Evolutionary conservation across 2,888 invertebrate species (phyloP).

Genomic region (Drosophila colorata): DNA sequence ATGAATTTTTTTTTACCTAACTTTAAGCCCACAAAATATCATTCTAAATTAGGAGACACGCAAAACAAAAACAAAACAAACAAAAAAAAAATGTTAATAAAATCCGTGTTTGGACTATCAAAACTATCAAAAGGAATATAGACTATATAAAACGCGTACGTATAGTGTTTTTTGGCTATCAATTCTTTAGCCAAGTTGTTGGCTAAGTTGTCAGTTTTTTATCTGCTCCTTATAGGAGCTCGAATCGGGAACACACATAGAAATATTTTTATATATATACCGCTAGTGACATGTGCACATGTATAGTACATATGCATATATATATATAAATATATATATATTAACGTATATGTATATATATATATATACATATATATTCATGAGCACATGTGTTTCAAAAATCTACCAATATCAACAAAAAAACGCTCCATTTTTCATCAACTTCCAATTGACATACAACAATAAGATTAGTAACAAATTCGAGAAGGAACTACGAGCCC

Average conservation of each 20-base stretch:
- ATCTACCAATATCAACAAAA: slow-evolving; percentile 30
- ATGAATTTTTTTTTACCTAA: slow-evolving; percentile 42
- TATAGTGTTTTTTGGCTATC: slow-evolving; percentile 49
- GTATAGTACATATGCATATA: slow-evolving; percentile 22
- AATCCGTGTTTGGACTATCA: slow-evolving; percentile 51
- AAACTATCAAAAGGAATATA: slow-evolving; percentile 48
- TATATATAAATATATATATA: slow-evolving; percentile 23
- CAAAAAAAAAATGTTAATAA: slow-evolving; percentile 18
- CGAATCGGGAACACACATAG: slow-evolving; percentile 64
- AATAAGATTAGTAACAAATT: slow-evolving; percentile 38
- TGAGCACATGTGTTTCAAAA: slow-evolving; percentile 22
- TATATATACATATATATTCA: slow-evolving; percentile 22
- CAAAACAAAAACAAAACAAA: slow-evolving; percentile 16
- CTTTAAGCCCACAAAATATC: slow-evolving; percentile 40
- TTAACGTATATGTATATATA: slow-evolving; percentile 1
- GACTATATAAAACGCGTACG: slow-evolving; percentile 44
- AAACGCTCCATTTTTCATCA: slow-evolving; percentile 45
- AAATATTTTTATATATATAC: slow-evolving; percentile 52
- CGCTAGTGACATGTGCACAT: slow-evolving; percentile 22
- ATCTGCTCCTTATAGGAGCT: slow-evolving; percentile 76
- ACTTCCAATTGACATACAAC: slow-evolving; percentile 63
- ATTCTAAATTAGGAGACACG: slow-evolving; percentile 42
- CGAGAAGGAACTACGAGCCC: slow-evolving; percentile 11
- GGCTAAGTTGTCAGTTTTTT: slow-evolving; percentile 60
- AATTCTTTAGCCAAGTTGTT: slow-evolving; percentile 47